These are phyloP conservation scores for Morus bassanus DNA, from an alignment of 2,797 vertebrate genomes.

Conservation along the genomic window DNA sequence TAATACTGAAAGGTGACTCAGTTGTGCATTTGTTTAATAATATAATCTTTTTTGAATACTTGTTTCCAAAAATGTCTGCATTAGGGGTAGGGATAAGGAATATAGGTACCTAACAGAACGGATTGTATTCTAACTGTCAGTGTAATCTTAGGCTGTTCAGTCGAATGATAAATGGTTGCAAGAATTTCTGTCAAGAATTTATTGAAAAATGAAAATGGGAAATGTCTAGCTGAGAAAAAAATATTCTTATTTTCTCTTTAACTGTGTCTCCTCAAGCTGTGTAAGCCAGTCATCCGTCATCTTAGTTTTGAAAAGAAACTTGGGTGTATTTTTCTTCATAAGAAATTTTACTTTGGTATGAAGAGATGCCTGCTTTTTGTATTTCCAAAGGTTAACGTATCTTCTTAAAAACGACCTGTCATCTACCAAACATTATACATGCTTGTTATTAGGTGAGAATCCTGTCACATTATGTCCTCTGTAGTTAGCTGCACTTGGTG, in stretches of 20 bases:
- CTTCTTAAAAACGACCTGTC: background rate
- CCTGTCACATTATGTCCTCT: background rate
- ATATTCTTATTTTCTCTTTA: background rate
- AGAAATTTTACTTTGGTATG: background rate
- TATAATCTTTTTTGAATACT: background rate
- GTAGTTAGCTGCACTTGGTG: background rate
- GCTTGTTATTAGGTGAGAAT: background rate
- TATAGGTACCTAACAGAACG: background rate
- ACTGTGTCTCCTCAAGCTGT: background rate
- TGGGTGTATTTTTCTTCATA: background rate
- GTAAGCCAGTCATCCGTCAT: background rate
- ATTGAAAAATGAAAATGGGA: slow-evolving; percentile 9
- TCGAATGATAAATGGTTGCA: background rate
- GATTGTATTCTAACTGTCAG: background rate
- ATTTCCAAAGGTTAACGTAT: background rate
- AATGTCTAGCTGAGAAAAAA: background rate
- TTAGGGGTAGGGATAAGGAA: background rate
- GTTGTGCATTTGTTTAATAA: background rate
- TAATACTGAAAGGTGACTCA: background rate
- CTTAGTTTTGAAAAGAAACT: slow-evolving; percentile 2
- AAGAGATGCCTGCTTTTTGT: background rate
- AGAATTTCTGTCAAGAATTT: slow-evolving; percentile 15
- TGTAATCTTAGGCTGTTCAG: background rate
- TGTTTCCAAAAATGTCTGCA: background rate
- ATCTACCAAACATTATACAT: background rate